Percentiles rank a stretch among this genome's conserved stretches.
Evolutionary conservation across 2,888 invertebrate genomes (phyloP).

Genomic region (Gibbula magus): DNA sequence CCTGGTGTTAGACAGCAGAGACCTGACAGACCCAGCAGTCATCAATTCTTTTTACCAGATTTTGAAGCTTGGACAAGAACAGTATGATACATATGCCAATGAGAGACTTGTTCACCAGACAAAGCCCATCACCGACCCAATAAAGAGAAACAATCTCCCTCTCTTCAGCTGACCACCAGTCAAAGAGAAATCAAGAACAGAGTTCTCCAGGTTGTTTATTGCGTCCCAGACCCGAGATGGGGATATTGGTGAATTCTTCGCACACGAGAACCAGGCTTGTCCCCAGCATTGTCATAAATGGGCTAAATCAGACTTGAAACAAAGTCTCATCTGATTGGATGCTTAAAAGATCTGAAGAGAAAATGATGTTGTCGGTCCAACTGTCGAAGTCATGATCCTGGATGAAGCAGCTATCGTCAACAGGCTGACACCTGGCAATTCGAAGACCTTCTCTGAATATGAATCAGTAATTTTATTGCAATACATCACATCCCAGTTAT

Average conservation of each 20-base stretch:
- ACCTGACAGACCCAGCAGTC: no score
- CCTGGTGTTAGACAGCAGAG: no score
- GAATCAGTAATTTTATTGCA: neutral
- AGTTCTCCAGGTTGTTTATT: neutral
- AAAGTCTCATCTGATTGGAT: neutral
- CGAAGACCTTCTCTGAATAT: neutral
- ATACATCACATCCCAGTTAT: conserved; percentile 29
- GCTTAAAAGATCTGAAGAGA: neutral
- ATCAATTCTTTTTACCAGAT: no score
- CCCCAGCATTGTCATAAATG: neutral
- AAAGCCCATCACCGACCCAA: no score
- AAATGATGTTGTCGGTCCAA: neutral
- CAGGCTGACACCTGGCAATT: neutral
- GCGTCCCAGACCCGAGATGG: neutral
- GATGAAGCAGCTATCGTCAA: neutral
- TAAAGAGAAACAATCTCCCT: no score
- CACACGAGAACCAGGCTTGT: no score
- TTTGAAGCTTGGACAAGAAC: no score
- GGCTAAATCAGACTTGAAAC: neutral
- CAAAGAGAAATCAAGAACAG: no score
- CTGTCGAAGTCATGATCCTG: neutral
- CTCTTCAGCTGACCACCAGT: neutral
- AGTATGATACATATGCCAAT: no score
- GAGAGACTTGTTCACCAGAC: no score
- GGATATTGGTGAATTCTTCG: neutral